Conservation (phyloP, 2,797 vertebrate species). For the Spheniscus humboldti region DNA sequence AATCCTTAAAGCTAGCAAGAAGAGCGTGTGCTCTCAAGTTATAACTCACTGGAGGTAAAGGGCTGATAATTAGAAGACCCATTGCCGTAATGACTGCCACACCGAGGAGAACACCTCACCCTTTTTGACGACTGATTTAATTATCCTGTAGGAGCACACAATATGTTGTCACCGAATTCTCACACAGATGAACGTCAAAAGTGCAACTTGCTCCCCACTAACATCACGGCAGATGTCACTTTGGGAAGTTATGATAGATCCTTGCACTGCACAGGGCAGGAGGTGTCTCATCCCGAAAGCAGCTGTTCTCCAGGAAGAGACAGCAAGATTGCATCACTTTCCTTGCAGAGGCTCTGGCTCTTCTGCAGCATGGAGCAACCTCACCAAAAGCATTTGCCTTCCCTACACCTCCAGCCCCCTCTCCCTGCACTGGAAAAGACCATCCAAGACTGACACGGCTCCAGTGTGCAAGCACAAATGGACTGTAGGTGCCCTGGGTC, state of each 20-base stretch:
- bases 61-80: background rate
- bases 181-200: background rate
- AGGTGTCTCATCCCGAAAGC: background rate
- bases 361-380: background rate
- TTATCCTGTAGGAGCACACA: background rate
- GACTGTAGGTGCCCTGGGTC: background rate
- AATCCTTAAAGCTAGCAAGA: background rate
- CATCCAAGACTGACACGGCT: fast-evolving
- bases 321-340: background rate
- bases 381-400: background rate
- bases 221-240: background rate
- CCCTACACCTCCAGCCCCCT: background rate
- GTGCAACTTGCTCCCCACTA: background rate
- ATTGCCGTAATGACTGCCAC: background rate
- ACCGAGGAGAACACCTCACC: background rate
- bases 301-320: background rate
- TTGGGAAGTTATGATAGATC: background rate
- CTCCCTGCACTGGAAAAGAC: background rate
- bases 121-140: background rate
- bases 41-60: background rate
- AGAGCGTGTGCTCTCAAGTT: background rate
- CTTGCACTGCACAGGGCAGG: background rate
- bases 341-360: background rate
- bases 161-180: fast-evolving
- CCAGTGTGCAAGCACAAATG: background rate